A percentile compares a stretch with the other conserved stretches of the same genome.
Evolutionary conservation across 2,888 invertebrate genomes (phyloP).

Genomic region (Zygogramma bicolorata): DNA sequence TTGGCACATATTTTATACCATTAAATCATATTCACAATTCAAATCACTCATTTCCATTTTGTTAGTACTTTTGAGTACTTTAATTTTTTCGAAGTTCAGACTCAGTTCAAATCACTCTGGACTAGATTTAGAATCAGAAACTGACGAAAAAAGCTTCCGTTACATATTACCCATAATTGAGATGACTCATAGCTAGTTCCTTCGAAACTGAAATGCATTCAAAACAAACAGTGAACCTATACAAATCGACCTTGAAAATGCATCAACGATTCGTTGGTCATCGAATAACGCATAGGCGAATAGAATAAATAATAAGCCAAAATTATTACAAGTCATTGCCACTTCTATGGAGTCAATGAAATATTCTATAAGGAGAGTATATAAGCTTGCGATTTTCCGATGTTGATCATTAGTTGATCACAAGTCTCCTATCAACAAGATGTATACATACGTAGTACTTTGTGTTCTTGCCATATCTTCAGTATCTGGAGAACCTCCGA

Average conservation of each 20-base stretch:
- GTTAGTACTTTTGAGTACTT: too few relatives aligned
- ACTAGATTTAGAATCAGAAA: too few relatives aligned
- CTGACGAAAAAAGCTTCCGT: too few relatives aligned
- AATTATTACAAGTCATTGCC: constrained; percentile 20
- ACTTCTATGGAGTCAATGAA: constrained; percentile 2
- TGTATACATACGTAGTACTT: background rate
- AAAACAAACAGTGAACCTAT: too few relatives aligned
- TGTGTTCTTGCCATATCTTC: background rate
- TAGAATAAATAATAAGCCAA: constrained; percentile 29
- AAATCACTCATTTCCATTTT: too few relatives aligned
- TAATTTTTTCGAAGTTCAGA: too few relatives aligned
- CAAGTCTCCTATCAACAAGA: background rate
- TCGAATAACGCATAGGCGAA: background rate
- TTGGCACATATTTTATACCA: too few relatives aligned
- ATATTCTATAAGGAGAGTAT: background rate
- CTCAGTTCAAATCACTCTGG: too few relatives aligned
- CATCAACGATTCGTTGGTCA: background rate
- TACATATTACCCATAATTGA: too few relatives aligned
- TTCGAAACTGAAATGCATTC: background rate
- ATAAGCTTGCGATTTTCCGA: constrained; percentile 4
- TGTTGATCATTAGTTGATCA: background rate
- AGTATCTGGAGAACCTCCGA: constrained; percentile 15
- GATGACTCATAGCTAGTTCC: too few relatives aligned
- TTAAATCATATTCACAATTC: too few relatives aligned
- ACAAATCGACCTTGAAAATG: background rate